Conservation (phyloP, 2,888 invertebrate species). For the Agrilus cyanescens region DNA sequence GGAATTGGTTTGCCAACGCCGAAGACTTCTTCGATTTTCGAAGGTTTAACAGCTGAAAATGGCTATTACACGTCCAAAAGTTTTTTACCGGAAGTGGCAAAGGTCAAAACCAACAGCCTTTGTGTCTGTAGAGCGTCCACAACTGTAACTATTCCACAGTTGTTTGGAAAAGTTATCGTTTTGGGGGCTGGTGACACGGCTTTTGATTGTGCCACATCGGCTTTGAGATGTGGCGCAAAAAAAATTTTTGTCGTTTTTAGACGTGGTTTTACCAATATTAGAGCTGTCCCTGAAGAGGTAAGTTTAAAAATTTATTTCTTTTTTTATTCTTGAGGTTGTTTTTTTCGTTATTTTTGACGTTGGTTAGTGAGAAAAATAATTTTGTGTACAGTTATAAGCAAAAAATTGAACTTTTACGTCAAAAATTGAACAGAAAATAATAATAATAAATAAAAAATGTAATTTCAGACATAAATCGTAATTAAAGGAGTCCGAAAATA, state of each 20-base stretch:
- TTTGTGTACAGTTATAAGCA: no score
- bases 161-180: conserved; percentile 79
- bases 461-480: no score
- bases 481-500: no score
- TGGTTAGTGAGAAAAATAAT: not conserved
- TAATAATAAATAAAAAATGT: no score
- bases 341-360: not conserved
- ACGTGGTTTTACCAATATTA: conserved; percentile 85
- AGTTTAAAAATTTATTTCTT: conserved; percentile 2
- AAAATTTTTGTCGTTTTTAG: conserved; percentile 90
- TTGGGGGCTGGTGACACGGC: conserved; percentile 97
- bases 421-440: no score
- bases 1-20: conserved; percentile 88
- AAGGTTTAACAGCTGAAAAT: conserved; percentile 57
- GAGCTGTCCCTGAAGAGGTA: conserved; percentile 97
- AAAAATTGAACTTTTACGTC: no score
- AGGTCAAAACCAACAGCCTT: conserved; percentile 80
- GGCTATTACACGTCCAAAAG: conserved; percentile 94
- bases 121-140: conserved; percentile 61
- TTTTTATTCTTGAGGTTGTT: not conserved
- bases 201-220: conserved; percentile 98
- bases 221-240: conserved; percentile 85
- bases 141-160: conserved; percentile 46
- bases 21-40: conserved; percentile 67
- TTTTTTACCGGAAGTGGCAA: conserved; percentile 79